Conservation (phyloP, 2,113 vertebrate species). For the Cephalophus harveyi region DNA sequence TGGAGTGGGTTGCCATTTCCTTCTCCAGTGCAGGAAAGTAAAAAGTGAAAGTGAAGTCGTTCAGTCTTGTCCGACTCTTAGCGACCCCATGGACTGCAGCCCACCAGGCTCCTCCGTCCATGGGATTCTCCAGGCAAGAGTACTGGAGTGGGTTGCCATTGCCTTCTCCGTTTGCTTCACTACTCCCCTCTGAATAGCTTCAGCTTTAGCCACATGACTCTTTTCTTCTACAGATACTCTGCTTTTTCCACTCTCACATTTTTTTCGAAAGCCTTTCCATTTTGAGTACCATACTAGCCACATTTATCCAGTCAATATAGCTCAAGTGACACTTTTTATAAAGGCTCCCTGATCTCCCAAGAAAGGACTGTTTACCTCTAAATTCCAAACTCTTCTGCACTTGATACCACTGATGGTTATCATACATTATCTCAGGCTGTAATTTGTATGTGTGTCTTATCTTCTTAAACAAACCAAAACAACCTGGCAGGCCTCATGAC, state of each 20-base stretch:
- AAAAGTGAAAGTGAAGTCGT: too few relatives aligned
- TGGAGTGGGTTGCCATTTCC: too few relatives aligned
- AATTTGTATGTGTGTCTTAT: background rate
- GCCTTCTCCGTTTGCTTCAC: background rate
- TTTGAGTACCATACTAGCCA: background rate
- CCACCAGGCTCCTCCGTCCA: too few relatives aligned
- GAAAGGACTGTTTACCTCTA: background rate
- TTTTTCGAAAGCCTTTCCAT: background rate
- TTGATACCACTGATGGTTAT: background rate
- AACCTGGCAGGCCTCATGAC: background rate
- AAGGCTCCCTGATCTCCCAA: background rate
- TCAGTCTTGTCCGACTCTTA: too few relatives aligned
- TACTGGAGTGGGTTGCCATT: too few relatives aligned
- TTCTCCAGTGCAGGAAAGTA: too few relatives aligned
- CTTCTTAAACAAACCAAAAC: background rate
- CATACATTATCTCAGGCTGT: background rate
- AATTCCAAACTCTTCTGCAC: background rate
- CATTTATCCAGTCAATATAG: background rate
- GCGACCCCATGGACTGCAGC: too few relatives aligned
- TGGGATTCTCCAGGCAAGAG: too few relatives aligned
- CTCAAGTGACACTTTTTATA: background rate
- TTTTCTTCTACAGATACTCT: background rate
- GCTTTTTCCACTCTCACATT: background rate
- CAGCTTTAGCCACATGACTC: background rate
- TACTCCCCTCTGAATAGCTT: background rate